Evolutionary conservation across 1,140 invertebrate genomes (phyloP).

Genomic region (Caenorhabditis brenneri): DNA sequence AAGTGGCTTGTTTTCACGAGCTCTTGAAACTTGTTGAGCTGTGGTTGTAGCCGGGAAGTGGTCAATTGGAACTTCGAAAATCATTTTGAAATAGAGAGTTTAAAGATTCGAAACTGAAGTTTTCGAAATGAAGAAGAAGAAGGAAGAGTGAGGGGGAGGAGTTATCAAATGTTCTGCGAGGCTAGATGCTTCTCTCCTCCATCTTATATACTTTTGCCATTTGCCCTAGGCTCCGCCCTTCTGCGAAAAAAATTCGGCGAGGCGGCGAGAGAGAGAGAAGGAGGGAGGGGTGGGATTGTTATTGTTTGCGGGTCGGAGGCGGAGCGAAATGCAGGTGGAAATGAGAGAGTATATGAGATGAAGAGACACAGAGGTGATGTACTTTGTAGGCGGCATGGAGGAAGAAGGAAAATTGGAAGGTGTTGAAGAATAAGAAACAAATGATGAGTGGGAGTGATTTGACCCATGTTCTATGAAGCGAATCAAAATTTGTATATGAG

Average conservation of each 20-base stretch:
- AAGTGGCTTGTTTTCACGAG: constrained; percentile 32
- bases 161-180: constrained; percentile 32
- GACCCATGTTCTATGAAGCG: constrained; percentile 3
- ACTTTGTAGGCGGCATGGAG: constrained; percentile 10
- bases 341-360: not conserved
- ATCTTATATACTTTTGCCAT: constrained; percentile 36
- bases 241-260: constrained; percentile 5
- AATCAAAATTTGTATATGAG: not conserved
- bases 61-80: constrained; percentile 38
- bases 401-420: not conserved
- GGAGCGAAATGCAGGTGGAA: not conserved
- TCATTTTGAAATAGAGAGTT: constrained; percentile 33
- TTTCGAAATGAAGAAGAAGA: not conserved
- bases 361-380: constrained; percentile 3
- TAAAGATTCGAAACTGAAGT: not conserved
- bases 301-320: constrained; percentile 28
- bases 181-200: not conserved
- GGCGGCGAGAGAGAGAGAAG: not conserved
- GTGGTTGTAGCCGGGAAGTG: constrained; percentile 20
- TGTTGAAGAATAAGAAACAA: constrained; percentile 20
- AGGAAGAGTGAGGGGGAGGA: not conserved
- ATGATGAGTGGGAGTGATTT: constrained; percentile 9
- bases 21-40: constrained; percentile 12
- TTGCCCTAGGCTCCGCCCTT: constrained; percentile 4
- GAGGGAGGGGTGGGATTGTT: constrained; percentile 16